A percentile compares a stretch with the other conserved stretches of the same genome.
phyloP scores from a whole-genome alignment of 2,113 vertebrate genomes.

The Alligator sinensis region DNA sequence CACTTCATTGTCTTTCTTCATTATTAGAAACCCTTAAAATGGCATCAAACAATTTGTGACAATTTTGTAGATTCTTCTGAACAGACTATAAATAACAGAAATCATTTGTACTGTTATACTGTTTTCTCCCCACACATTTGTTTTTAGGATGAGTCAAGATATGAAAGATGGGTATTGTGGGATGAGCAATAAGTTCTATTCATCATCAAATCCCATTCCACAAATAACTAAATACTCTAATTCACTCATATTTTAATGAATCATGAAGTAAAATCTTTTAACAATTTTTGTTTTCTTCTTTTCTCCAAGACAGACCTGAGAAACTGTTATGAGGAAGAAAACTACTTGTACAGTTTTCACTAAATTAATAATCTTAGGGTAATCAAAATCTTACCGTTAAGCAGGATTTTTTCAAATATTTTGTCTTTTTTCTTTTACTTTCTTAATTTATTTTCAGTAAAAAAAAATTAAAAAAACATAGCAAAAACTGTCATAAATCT shows the following conservation, averaged over 20 bases:
- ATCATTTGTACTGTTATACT: not conserved
- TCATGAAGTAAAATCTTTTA: not conserved
- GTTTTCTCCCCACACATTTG: accelerated
- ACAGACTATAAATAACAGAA: accelerated
- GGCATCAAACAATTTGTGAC: not conserved
- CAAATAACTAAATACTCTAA: accelerated
- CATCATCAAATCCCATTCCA: not conserved
- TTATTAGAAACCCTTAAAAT: not conserved
- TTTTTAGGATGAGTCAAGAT: not conserved
- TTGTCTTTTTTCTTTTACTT: not conserved
- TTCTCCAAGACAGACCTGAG: not conserved
- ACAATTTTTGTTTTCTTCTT: not conserved
- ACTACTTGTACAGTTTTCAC: not conserved
- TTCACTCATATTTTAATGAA: not conserved
- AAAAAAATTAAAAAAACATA: not conserved
- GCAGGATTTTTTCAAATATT: accelerated
- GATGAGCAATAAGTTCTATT: accelerated
- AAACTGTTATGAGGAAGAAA: not conserved
- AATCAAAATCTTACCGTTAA: not conserved
- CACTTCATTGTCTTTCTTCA: not conserved
- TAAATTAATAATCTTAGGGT: not conserved
- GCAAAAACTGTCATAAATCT: not conserved
- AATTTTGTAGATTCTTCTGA: not conserved
- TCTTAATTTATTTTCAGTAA: not conserved
- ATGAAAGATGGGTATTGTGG: accelerated